phyloP scores from a whole-genome alignment of 1,140 invertebrate genomes.

The Plutomurus gul region DNA sequence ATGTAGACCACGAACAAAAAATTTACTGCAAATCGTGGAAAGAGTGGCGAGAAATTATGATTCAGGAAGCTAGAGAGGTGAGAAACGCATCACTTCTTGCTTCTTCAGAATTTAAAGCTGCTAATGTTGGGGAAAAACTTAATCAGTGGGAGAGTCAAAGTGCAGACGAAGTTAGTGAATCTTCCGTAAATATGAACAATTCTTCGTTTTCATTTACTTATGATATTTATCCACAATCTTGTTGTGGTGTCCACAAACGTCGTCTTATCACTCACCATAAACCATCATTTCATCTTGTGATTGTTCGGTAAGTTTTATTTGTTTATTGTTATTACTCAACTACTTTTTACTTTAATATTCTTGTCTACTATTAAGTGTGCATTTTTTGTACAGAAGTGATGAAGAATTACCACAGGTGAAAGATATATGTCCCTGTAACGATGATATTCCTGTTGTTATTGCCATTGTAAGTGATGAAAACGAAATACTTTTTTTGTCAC shows the following conservation, averaged over 20 bases:
- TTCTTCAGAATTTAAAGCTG: background rate
- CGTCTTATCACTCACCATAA: background rate
- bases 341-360: background rate
- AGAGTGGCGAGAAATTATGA: background rate
- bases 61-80: background rate
- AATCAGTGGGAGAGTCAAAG: background rate
- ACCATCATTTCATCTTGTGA: background rate
- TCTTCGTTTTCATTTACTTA: background rate
- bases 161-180: background rate
- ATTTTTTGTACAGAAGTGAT: background rate
- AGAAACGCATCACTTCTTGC: background rate
- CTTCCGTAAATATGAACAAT: background rate
- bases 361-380: background rate
- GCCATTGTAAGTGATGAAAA: constrained; percentile 34
- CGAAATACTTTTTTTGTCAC: constrained; percentile 15
- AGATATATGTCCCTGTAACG: background rate
- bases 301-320: background rate
- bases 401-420: background rate
- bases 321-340: background rate
- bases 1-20: background rate
- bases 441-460: constrained; percentile 18
- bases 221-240: background rate
- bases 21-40: constrained; percentile 10
- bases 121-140: background rate
- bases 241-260: background rate